Evolutionary conservation across 2,113 vertebrate genomes (phyloP), one percentile per base, ranked within the genome.

Genomic region (Prinia subflava): DNA sequence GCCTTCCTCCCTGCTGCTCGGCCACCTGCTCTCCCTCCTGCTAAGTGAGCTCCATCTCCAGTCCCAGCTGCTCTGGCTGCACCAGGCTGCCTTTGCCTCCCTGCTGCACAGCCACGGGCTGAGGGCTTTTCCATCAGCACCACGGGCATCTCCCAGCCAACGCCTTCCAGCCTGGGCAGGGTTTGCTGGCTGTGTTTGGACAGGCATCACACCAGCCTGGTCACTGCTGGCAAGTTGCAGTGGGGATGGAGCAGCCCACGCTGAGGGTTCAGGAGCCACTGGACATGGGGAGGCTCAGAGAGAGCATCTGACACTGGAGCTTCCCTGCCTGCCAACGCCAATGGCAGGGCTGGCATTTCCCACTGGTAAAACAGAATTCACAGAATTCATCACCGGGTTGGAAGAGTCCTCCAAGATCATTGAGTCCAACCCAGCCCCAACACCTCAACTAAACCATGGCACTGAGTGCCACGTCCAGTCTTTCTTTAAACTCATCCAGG

Each of bases 21-120:
- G 81, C 92, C 95, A 96, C 73, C 94, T 96, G 90, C 90, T 96
- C 92, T 94, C 59, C 91, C 93, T 89, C 65, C 90, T 94, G 75
- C 87, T 85, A 10, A 15, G 65, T 42, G 62, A 33, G 56, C 70
- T 84, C 87, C 90, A 56, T 44, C 78, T 18, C 82, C 92, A 92
- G 79, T 75, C 87, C 77, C 82, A 73, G 78, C 93, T 67, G 82
- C 90, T 87, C 64, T 1, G 64, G 33, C 70, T 77, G 73, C 70
- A 69, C 7, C 12, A n/a, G 37, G 31, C 77, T 76, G 80, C 68
- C 59, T 78, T 15, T 1, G 7, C 49, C 57, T 31, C 71, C 55
- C 76, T 42, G 59, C 50, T 15, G 2, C 0, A 15, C 9, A 25
- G 19, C 75, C 78, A 19, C 0, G 19, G 59, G 27, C 55, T 46